Percentiles rank a stretch among this genome's conserved stretches.
Conservation (phyloP, 2,797 vertebrate species). For the Potorous gilbertii region DNA sequence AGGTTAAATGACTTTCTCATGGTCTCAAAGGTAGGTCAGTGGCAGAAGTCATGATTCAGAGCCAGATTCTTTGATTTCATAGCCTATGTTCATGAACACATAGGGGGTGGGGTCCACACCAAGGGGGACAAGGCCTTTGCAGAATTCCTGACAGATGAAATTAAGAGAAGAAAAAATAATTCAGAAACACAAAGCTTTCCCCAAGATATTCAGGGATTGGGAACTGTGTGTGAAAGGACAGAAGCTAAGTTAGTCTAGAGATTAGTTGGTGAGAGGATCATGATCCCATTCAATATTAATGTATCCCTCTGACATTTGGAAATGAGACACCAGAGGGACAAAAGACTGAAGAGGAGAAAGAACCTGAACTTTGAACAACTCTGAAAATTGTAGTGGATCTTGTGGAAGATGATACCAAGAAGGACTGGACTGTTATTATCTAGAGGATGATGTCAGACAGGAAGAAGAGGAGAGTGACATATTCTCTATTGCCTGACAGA, state of each 20-base stretch:
- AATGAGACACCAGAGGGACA: conserved; percentile 90
- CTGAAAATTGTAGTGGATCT: conserved; percentile 98
- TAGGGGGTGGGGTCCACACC: neutral
- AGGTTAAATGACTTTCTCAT: neutral
- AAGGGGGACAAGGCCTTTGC: conserved; percentile 95
- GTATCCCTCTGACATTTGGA: conserved; percentile 92
- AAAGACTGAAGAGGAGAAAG: conserved; percentile 93
- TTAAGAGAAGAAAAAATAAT: conserved; percentile 97
- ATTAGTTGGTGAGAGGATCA: conserved; percentile 92
- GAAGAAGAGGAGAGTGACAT: conserved; percentile 94
- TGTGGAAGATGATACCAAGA: conserved; percentile 90
- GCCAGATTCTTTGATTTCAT: neutral
- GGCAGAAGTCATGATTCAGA: neutral
- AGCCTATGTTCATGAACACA: neutral
- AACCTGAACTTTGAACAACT: conserved; percentile 93
- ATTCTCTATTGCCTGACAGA: too few species aligned
- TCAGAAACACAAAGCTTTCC: conserved; percentile 92
- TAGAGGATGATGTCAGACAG: conserved; percentile 92
- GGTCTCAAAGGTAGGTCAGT: neutral
- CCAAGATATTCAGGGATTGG: conserved; percentile 96
- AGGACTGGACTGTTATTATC: conserved; percentile 95
- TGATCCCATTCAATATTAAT: conserved; percentile 96
- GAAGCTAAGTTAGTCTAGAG: conserved; percentile 91
- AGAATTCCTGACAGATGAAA: conserved; percentile 93
- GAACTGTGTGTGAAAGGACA: conserved; percentile 91